Evolutionary conservation across 2,888 invertebrate genomes (phyloP), one percentile per base, ranked within the genome.

Genomic region (Melanophora roralis): DNA sequence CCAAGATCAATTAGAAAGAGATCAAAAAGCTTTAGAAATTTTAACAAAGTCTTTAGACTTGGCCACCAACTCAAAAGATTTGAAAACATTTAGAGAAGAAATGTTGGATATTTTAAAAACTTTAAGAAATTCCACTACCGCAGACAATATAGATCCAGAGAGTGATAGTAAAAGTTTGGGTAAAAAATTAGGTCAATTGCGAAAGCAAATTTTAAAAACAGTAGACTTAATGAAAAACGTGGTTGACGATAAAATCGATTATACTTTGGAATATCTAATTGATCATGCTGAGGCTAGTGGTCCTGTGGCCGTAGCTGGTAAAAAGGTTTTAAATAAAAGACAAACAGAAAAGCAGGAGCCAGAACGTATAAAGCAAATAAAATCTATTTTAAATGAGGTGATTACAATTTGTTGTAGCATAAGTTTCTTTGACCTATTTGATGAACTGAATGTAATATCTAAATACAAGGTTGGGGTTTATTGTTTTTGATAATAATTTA

Each of bases 41-140:
- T 83, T 90, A 1, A 83, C 83, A 1, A 85, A 84, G 53, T 86
- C 88, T 1, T 84, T 90, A 82, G 89, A 89, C 60, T 83, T 88
- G 47, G 85, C 88, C 1, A 84, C 85, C 2, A 82, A 83, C 11
- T 71, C 83, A 1, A 85, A 87, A 51, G 84, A 85, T 45, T 77
- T 81, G 0, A 78, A 83, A 1, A 84, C 85, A 9, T 89, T 87
- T 69, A 82, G 83, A 0, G 68, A 82, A 21, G 86, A 87, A 64
- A 78, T 88, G 21, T 83, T 65, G 12, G 27, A 57, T 32, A 76
- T 76, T 16, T 45, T 55, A 21, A 83, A 53, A 82, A 74, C 81
- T 34, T n/a, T 81, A 11, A 72, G 83, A 75, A 57, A 72, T 19
- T 23, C 51, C 12, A 2, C 49, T 2, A 8, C 7, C 9, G 32